Percentiles rank a stretch among this genome's conserved stretches.
phyloP scores from a whole-genome alignment of 1,140 invertebrate genomes.

The Cydia splendana region DNA sequence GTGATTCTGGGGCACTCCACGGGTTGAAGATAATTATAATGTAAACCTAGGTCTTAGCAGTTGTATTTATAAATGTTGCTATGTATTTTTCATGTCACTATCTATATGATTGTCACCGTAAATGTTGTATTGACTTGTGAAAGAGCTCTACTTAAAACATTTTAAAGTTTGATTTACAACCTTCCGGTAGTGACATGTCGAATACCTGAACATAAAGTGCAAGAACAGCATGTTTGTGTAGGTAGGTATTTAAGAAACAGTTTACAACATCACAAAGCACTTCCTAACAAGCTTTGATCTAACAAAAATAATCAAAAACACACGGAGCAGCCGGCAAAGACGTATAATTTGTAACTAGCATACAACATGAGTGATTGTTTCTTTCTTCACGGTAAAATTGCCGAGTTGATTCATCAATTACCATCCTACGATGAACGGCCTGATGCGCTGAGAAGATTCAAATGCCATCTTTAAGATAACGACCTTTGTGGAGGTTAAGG shows the following conservation, averaged over 20 bases:
- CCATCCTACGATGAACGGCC: slow-evolving; percentile 29
- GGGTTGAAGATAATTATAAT: too few species aligned
- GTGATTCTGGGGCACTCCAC: too few species aligned
- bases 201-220: not conserved
- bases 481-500: slow-evolving; percentile 20
- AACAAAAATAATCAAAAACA: slow-evolving; percentile 28
- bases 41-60: too few species aligned
- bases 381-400: slow-evolving; percentile 35
- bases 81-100: too few species aligned
- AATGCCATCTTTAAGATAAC: slow-evolving; percentile 31
- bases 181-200: not conserved
- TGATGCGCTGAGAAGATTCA: slow-evolving; percentile 24
- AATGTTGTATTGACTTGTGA: too few species aligned
- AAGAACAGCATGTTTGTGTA: not conserved
- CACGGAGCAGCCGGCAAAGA: slow-evolving; percentile 9
- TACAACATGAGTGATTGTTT: slow-evolving; percentile 34
- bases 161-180: too few species aligned
- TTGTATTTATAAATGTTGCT: too few species aligned
- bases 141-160: too few species aligned
- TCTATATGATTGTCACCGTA: too few species aligned
- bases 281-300: slow-evolving; percentile 28
- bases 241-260: not conserved
- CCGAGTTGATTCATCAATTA: slow-evolving; percentile 41
- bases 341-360: slow-evolving; percentile 28
- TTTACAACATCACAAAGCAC: not conserved